Evolutionary conservation across 37 sponge, comb jelly and placozoan species (phyloP), one percentile per base, ranked within the genome.

Genomic region (Agelas oroides): DNA sequence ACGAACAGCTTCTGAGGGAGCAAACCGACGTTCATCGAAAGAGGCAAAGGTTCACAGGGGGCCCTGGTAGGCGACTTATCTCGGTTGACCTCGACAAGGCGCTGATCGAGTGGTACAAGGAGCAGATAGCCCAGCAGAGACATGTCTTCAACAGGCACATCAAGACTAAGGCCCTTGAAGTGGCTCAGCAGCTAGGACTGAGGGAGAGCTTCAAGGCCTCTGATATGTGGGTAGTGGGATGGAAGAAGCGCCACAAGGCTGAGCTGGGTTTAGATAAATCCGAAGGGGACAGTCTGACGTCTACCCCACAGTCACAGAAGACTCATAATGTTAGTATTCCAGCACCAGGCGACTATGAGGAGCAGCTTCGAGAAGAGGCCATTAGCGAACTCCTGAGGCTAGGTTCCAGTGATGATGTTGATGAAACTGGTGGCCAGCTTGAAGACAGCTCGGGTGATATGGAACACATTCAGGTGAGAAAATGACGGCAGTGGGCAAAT

Each of bases 201-300:
- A 52, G 41, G 54, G 80, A 66, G 19, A 37, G 53, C 35, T 79
- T 79, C 80, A 79, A 63, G 21, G 80, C 40, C 34, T 79, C 80
- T 53, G 27, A 27, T 11, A 66, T 17, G 55, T 79, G 69, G 69
- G 34, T 67, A 1, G 3, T 17, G 6, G 21, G 33, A 53, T 79
- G 80, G 80, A 65, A 67, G 53, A 79, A 56, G 55, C 37, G 65
- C 32, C 2, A 65, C 25, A 27, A 27, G 27, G 33, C 46, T 46
- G 46, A 46, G 46, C 46, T 46, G 46, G 46, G 46, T 46, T 8
- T 46, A 46, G 46, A 46, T 46, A 46, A 3, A 46, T 8, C 3
- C 8, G 46, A 46, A 8, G 46, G 46, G 8, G 8, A 12, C 46
- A 46, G 46, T 8, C 46, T 46, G 46, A 46, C 46, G 46, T 46